Percentiles rank a stretch among this genome's conserved stretches.
phyloP scores from a whole-genome alignment of 92 coral and sea anemone genomes.

The Blastomussa wellsi region DNA sequence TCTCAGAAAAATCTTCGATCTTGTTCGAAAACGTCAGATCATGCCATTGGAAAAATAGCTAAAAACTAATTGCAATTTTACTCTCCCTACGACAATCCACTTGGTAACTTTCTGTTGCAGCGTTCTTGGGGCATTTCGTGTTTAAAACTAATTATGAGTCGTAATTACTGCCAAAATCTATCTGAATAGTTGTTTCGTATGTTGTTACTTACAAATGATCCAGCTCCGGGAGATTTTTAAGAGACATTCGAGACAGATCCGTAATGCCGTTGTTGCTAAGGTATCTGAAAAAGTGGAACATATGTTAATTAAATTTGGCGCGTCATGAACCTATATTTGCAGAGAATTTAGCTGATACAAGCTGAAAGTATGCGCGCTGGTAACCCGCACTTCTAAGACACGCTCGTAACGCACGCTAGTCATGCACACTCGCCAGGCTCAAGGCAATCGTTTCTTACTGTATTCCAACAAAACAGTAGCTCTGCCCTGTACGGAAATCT shows the following conservation, averaged over 20 bases:
- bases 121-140: too few relatives aligned
- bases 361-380: not conserved
- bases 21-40: too few relatives aligned
- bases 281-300: conserved; percentile 12
- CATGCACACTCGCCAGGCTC: too few relatives aligned
- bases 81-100: too few relatives aligned
- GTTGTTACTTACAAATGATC: conserved; percentile 53
- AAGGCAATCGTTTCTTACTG: not conserved
- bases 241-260: conserved; percentile 34
- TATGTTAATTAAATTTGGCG: not conserved
- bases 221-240: conserved; percentile 59
- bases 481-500: not conserved
- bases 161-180: too few relatives aligned
- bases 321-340: not conserved
- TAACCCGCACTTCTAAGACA: too few relatives aligned
- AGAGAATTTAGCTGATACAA: not conserved
- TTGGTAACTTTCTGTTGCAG: too few relatives aligned
- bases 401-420: not conserved
- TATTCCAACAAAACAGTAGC: not conserved
- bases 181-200: not conserved
- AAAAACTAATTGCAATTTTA: too few relatives aligned
- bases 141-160: too few relatives aligned
- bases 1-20: too few relatives aligned
- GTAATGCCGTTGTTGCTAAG: conserved; percentile 45
- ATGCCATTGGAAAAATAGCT: too few relatives aligned